Base-by-base conservation (phyloP, 2,113 vertebrate species). In the Tyrannus savana region DNA sequence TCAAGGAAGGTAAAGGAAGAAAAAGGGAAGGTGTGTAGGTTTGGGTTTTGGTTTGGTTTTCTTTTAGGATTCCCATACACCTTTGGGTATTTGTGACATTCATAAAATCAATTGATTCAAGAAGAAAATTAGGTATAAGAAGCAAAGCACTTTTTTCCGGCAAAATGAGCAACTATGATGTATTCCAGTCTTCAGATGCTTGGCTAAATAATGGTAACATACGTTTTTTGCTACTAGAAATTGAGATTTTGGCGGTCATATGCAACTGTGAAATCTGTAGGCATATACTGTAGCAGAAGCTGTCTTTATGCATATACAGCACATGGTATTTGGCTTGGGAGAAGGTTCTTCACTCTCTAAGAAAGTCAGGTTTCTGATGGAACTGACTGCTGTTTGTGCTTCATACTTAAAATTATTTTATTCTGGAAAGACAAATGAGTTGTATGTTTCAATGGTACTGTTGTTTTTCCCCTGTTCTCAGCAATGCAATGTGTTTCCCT, bases 261-360 rank as follows among this genome's bases (percentile, higher is more conserved):
- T 50, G 87, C 64, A 95, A 95, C 87, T 95, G 87, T 97, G 94
- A 97, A 95, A 95, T 96, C 91, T 95, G 95, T 85, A 94, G 94
- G 89, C 87, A 90, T 95, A 74, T 93, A 94, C 62, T 89, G 76
- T 84, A 93, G 89, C 94, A 96, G 93, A 95, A 94, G 82, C 89
- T 95, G 94, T 87, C 84, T 78, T 93, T 88, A 95, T 91, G 92
- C 93, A 71, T 89, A 93, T 95, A 85, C 81, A 96, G 84, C 89
- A 95, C 85, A 95, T 96, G 85, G 60, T 80, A 85, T 84, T 94
- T 94, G 83, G 67, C 92, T 95, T 88, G 67, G 30, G 55, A 95
- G 49, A 74, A 92, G 82, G 78, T 96, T 92, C 73, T 91, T 89
- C 0, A 2, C 79, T 95, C 42, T 95, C 79, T 52, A 84, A 75